Evolutionary conservation across 2,797 vertebrate genomes (phyloP).

Genomic region (Cryptoprocta ferox): DNA sequence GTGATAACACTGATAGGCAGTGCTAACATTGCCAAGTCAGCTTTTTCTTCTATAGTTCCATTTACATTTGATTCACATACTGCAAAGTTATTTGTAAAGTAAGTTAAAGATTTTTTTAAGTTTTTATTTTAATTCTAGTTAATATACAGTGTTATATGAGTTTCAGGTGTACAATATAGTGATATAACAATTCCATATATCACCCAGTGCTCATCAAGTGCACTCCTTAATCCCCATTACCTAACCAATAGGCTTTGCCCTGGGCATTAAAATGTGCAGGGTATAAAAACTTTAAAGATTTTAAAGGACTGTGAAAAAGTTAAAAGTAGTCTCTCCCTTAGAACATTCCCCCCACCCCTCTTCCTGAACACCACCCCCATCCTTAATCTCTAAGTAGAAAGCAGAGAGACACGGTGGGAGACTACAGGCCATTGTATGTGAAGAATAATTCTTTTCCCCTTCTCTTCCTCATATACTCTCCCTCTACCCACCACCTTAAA

Average conservation of each 20-base stretch:
- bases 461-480: not conserved
- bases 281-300: not conserved
- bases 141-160: not conserved
- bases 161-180: not conserved
- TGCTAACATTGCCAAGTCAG: not conserved
- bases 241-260: not conserved
- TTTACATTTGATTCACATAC: not conserved
- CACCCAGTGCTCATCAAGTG: not conserved
- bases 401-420: not conserved
- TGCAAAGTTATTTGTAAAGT: not conserved
- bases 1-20: not conserved
- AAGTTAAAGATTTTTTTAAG: not conserved
- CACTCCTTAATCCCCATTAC: not conserved
- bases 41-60: not conserved
- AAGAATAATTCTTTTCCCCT: not conserved
- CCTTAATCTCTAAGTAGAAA: not conserved
- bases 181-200: not conserved
- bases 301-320: not conserved
- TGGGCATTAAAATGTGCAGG: not conserved
- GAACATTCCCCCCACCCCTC: not conserved
- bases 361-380: not conserved
- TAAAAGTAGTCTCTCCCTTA: not conserved
- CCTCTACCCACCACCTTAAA: not conserved
- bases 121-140: not conserved
- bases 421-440: not conserved